Percentiles rank a stretch among this genome's conserved stretches.
Conservation (phyloP, 2,888 invertebrate species). For the Stomorhina lunata region DNA sequence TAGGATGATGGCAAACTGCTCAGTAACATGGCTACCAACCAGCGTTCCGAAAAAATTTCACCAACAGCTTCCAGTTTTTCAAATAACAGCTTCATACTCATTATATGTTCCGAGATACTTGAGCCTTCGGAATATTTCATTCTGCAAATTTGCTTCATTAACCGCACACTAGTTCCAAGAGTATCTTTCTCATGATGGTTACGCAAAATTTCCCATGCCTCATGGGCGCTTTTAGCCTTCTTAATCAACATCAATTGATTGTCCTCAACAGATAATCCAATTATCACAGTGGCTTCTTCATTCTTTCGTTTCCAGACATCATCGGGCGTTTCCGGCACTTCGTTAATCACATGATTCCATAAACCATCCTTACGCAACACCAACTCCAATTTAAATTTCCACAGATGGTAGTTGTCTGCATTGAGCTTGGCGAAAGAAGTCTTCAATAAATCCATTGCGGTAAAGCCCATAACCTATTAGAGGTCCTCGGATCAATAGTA, state of each 20-base stretch:
- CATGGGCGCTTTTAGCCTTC: background rate
- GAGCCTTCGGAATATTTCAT: too few species aligned
- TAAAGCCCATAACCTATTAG: background rate
- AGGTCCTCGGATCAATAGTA: too few species aligned
- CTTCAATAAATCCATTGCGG: background rate
- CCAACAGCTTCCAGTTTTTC: conserved; percentile 30
- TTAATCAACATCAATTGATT: background rate
- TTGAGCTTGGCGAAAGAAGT: too few species aligned
- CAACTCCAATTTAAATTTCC: too few species aligned
- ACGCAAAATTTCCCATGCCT: background rate
- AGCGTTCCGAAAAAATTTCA: conserved; percentile 13
- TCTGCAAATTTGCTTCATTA: conserved; percentile 4
- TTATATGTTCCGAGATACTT: background rate
- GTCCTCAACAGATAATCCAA: background rate
- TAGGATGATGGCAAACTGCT: conserved; percentile 14
- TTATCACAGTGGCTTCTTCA: background rate
- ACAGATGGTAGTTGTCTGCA: background rate
- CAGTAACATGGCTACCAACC: conserved; percentile 33
- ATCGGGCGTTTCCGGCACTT: background rate
- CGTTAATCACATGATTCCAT: background rate
- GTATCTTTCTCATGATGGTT: background rate
- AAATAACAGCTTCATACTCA: conserved; percentile 3
- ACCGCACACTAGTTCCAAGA: background rate
- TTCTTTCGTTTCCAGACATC: background rate
- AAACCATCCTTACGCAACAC: too few species aligned